A percentile compares a stretch with the other conserved stretches of the same genome.
Conservation (phyloP, 2,113 vertebrate species). For the Hassar affinis region DNA sequence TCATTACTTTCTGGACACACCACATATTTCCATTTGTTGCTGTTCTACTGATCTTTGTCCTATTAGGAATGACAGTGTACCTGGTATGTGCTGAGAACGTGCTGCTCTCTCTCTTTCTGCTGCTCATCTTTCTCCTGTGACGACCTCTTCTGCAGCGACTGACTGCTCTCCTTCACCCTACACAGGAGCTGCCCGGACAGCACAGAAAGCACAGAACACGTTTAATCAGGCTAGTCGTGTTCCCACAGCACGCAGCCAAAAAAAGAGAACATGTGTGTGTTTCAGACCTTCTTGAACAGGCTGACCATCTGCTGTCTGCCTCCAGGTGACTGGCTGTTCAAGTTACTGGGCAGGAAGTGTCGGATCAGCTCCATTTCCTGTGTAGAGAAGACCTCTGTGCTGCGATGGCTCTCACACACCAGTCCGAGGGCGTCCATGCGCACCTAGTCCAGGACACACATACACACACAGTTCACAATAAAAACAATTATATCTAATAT, state of each 20-base stretch:
- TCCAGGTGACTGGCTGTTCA: slow-evolving; percentile 87
- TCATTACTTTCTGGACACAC: too few relatives aligned
- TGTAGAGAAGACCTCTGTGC: slow-evolving; percentile 80
- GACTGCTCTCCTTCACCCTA: slow-evolving; percentile 85
- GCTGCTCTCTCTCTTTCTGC: slow-evolving; percentile 53
- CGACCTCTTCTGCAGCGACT: slow-evolving; percentile 79
- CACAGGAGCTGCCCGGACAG: slow-evolving; percentile 78
- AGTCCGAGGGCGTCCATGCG: slow-evolving; percentile 91
- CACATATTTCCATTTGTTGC: not conserved
- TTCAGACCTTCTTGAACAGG: slow-evolving; percentile 87
- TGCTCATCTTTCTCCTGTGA: slow-evolving; percentile 67
- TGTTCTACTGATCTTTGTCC: not conserved
- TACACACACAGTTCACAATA: not conserved
- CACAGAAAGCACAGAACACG: not conserved
- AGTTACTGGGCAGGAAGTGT: slow-evolving; percentile 82
- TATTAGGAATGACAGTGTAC: slow-evolving; percentile 59
- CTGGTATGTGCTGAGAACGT: slow-evolving; percentile 75
- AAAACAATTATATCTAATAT: not conserved
- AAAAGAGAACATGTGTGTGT: not conserved
- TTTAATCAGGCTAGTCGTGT: not conserved
- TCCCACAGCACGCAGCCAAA: not conserved
- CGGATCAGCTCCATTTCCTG: slow-evolving; percentile 85
- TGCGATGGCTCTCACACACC: slow-evolving; percentile 89
- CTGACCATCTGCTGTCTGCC: slow-evolving; percentile 85
- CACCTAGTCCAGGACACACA: slow-evolving; percentile 76